phyloP scores from a whole-genome alignment of 2,113 vertebrate genomes.

The Caretta caretta region DNA sequence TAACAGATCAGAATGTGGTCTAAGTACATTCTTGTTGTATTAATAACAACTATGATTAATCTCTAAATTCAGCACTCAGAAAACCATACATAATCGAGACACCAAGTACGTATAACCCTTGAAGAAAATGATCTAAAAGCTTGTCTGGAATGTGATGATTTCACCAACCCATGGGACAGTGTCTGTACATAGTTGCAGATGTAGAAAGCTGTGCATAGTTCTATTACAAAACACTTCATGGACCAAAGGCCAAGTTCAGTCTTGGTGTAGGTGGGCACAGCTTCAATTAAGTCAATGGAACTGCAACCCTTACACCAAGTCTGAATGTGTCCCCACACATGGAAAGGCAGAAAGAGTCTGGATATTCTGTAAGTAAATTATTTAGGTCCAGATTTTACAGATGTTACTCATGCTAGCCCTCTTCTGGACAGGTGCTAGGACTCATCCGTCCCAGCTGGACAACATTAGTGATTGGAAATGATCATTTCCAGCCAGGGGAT shows the following conservation, averaged over 20 bases:
- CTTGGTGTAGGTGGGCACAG: rapidly evolving
- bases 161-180: neutral
- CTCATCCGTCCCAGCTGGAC: no score
- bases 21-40: neutral
- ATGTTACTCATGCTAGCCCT: neutral
- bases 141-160: constrained; percentile 33
- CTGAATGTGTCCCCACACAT: neutral
- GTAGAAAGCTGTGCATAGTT: neutral
- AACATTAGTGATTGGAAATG: neutral
- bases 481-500: neutral
- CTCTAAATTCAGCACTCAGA: neutral
- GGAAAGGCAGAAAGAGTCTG: neutral
- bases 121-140: neutral
- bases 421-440: neutral
- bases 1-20: neutral
- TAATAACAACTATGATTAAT: neutral
- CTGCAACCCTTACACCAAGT: neutral
- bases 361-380: neutral
- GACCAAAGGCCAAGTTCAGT: neutral
- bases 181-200: neutral
- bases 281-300: neutral
- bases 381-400: neutral
- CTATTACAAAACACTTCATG: neutral
- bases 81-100: neutral
- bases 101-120: neutral